phyloP scores from a whole-genome alignment of 1,140 invertebrate species.

The Pteromalus puparum region DNA sequence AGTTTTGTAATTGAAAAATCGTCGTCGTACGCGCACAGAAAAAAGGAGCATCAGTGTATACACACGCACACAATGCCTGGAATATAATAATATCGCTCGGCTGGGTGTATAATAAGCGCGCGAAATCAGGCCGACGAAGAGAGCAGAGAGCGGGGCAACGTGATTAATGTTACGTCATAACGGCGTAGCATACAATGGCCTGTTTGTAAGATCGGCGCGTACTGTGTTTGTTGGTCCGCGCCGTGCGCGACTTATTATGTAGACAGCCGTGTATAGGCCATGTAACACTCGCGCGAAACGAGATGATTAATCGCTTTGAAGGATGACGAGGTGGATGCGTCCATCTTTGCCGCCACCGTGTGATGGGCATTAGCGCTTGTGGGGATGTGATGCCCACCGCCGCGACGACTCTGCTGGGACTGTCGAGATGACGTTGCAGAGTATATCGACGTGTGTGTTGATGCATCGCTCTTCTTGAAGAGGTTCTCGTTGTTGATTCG shows the following conservation, averaged over 20 bases:
- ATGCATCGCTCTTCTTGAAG: background rate
- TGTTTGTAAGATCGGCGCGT: conserved; percentile 44
- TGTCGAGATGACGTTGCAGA: background rate
- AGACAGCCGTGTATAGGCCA: background rate
- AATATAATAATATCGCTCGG: background rate
- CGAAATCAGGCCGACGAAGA: conserved; percentile 22
- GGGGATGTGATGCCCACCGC: background rate
- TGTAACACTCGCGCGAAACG: background rate
- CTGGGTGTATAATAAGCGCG: background rate
- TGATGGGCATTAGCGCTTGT: conserved; percentile 30
- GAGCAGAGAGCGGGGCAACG: background rate
- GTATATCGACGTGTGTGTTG: background rate
- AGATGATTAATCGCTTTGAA: conserved; percentile 43
- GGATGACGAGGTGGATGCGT: conserved; percentile 45
- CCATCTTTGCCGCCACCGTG: conserved; percentile 1
- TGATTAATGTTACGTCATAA: conserved; percentile 43
- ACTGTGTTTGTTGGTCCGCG: background rate
- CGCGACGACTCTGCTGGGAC: background rate
- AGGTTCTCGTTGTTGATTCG: background rate
- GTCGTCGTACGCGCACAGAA: background rate
- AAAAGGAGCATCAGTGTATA: background rate
- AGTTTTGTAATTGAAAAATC: conserved; percentile 49
- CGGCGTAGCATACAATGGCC: conserved; percentile 12
- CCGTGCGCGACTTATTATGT: conserved; percentile 12
- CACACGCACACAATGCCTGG: background rate